Evolutionary conservation across 2,888 invertebrate genomes (phyloP), one percentile per base, ranked within the genome.

Genomic region (Caenorhabditis imperialis): DNA sequence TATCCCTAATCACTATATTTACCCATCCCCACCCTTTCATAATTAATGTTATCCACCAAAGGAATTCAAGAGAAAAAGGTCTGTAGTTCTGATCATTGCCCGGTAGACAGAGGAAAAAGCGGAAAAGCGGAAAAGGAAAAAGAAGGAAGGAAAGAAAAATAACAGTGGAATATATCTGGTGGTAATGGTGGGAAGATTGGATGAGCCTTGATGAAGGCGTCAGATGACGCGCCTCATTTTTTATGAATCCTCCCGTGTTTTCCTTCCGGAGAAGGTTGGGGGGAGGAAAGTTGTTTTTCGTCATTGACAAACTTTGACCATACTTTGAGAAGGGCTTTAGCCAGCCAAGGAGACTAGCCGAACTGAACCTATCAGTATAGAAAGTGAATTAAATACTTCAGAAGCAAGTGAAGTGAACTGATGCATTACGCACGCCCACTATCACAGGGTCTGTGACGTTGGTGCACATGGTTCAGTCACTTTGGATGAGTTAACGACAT

Each of bases 201-300:
- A 67, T 57, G 51, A 14, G 50, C 23, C 44, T 67, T 45, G 51
- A 6, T 30, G 30, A 30, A 7, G 30, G 30, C 30, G 30, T 7
- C n/a, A 10, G 30, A 62, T 50, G 61, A 42, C 16, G 22, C 27
- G 30, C 16, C 48, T 44, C 67, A 51, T 67, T 57, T 67, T 67
- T 67, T 44, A 67, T 67, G 51, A 50, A 57, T 22, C n/a, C 40
- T 42, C 23, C 40, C 16, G 14, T 22, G 2, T n/a, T 53, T 25
- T 63, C 47, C 38, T 54, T 37, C 3, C 33, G 33, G 33, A 12
- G 33, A 16, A 6, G 37, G 40, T n/a, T 16, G 40, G 40, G 40
- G 2, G 18, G n/a, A 18, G 8, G 40, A 2, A 3, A 8, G 18
- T 40, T 40, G n/a, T 40, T 40, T 30, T 10, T 30, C 10, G 30